Evolutionary conservation across 2,888 invertebrate genomes (phyloP).

Genomic region (Conchocele bisecta): DNA sequence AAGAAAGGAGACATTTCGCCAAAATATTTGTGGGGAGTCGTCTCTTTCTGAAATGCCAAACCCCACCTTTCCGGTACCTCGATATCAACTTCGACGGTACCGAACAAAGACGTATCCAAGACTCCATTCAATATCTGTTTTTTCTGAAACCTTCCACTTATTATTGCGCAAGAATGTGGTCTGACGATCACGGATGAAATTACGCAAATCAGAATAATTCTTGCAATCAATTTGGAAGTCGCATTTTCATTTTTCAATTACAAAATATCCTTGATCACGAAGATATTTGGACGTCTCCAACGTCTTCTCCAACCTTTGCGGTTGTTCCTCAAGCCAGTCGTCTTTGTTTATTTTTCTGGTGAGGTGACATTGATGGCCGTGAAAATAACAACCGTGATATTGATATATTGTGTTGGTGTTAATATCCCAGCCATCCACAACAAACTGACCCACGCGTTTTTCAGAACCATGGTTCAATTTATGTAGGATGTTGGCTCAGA

Average conservation of each 20-base stretch:
- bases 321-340: too few relatives aligned
- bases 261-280: background rate
- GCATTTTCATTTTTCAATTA: constrained; percentile 20
- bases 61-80: too few relatives aligned
- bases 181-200: too few relatives aligned
- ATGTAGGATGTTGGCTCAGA: constrained; percentile 30
- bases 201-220: too few relatives aligned
- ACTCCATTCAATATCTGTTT: too few relatives aligned
- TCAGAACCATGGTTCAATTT: constrained; percentile 32
- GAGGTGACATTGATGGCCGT: too few relatives aligned
- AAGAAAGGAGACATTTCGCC: background rate
- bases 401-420: constrained; percentile 22
- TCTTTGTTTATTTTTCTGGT: too few relatives aligned
- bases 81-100: too few relatives aligned
- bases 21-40: background rate
- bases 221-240: too few relatives aligned
- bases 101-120: background rate
- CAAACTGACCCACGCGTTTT: constrained; percentile 16
- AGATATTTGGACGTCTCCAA: background rate
- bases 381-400: constrained; percentile 32
- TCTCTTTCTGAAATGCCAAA: too few relatives aligned
- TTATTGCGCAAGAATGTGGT: too few relatives aligned
- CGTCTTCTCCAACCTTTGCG: background rate
- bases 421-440: constrained; percentile 26
- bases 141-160: too few relatives aligned